These are phyloP conservation scores for Eulemur rubriventer DNA, from an alignment of 2,797 vertebrate species.

Conservation along the genomic window DNA sequence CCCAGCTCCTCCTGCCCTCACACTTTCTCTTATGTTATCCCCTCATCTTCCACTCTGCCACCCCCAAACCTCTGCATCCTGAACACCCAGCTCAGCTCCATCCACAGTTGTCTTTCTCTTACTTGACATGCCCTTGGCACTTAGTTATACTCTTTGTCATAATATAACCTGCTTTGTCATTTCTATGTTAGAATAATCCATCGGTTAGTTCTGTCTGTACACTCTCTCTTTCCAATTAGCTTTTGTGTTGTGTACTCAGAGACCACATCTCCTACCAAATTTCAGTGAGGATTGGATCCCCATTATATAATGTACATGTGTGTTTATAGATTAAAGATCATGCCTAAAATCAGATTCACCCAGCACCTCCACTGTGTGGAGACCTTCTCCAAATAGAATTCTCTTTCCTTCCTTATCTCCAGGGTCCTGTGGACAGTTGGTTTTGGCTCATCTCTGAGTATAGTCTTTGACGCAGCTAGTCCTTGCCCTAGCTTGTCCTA, in stretches of 20 bases:
- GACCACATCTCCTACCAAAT: background rate
- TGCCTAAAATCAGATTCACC: background rate
- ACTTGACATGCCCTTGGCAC: background rate
- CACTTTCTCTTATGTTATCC: background rate
- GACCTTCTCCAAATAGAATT: background rate
- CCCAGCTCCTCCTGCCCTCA: background rate
- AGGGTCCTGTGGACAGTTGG: background rate
- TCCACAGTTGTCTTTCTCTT: background rate
- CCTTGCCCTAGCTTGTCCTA: background rate
- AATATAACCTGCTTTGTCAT: background rate
- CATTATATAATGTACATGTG: background rate
- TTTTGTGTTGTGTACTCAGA: background rate
- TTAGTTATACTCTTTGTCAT: background rate
- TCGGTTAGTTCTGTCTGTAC: background rate
- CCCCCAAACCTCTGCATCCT: background rate
- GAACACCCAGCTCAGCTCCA: background rate
- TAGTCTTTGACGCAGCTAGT: background rate
- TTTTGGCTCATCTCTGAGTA: background rate
- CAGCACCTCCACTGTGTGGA: background rate
- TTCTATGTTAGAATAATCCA: background rate
- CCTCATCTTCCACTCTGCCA: background rate
- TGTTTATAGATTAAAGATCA: background rate
- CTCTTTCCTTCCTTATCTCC: background rate
- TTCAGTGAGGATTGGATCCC: background rate
- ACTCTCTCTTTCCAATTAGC: background rate